Conservation (phyloP, 2,797 vertebrate genomes). For the Epinephelus coioides region DNA sequence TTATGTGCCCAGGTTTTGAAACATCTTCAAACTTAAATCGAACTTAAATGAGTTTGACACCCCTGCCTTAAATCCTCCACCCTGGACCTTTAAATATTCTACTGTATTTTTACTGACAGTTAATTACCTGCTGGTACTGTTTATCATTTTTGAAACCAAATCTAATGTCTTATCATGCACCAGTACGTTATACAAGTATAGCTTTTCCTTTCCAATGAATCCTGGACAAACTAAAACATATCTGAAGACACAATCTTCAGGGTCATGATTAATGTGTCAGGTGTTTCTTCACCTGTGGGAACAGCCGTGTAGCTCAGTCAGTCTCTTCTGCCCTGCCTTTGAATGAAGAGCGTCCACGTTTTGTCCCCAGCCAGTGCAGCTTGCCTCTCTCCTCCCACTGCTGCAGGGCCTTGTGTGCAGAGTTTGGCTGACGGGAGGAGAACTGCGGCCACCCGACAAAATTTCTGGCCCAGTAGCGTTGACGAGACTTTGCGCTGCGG, state of each 20-base stretch:
- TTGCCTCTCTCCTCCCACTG: conserved; percentile 91
- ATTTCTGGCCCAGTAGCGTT: conserved; percentile 97
- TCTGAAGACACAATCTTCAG: neutral
- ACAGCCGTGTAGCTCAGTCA: conserved; percentile 96
- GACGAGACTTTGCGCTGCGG: conserved; percentile 88
- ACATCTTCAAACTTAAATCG: no score
- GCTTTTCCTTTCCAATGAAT: no score
- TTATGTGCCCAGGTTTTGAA: no score
- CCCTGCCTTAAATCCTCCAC: no score
- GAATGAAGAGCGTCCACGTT: conserved; percentile 96
- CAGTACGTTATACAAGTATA: no score
- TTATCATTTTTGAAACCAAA: no score
- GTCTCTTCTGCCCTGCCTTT: conserved; percentile 90
- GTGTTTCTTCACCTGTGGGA: conserved; percentile 88
- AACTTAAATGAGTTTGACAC: no score
- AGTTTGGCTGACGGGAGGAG: conserved; percentile 91
- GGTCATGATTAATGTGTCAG: neutral
- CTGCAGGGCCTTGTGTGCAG: conserved; percentile 87
- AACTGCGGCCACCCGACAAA: conserved; percentile 97
- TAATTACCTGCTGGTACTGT: no score
- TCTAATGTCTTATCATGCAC: no score
- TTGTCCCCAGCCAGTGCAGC: conserved; percentile 97
- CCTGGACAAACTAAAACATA: no score
- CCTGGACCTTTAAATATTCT: no score
- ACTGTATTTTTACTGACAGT: no score